A percentile compares a stretch with the other conserved stretches of the same genome.
These are phyloP conservation scores for Mus musculus DNA, from an alignment of 2,113 vertebrate species.

Conservation along the genomic window GRCm39 chr9:51003501-51004000, in stretches of 20 bases:
- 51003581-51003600: not conserved
- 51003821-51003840: not conserved
- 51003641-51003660: not conserved
- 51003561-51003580: not conserved
- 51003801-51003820: not conserved
- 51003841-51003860: not conserved
- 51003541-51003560: not conserved
- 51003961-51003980: not conserved
- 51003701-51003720: not conserved
- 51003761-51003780: not conserved
- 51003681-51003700: not conserved
- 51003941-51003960: not conserved
- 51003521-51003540: not conserved
- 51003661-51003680: not conserved
- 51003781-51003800: not conserved
- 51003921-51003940: not conserved
- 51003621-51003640: not conserved
- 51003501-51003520: not conserved
- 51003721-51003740: not conserved
- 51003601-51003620: not conserved
- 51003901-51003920: constrained; percentile 15
- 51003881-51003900: constrained; percentile 36
- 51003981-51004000: not conserved
- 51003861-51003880: not conserved
- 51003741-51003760: not conserved